These are phyloP conservation scores for Notamacropus eugenii DNA, from an alignment of 2,797 vertebrate genomes.

Conservation along the genomic window DNA sequence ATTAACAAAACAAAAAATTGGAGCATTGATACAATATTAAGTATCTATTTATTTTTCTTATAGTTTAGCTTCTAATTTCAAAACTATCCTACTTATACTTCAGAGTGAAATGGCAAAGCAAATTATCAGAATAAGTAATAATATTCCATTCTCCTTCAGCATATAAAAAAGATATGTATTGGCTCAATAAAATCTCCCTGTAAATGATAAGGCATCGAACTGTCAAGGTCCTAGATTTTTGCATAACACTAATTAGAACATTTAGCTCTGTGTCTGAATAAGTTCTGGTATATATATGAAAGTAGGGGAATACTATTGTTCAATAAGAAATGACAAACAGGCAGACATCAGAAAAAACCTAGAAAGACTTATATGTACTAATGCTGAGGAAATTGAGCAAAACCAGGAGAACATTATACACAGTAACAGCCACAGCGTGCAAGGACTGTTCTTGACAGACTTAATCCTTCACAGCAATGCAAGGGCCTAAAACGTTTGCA, in stretches of 20 bases:
- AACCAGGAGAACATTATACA: no score
- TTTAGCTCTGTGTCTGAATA: not conserved
- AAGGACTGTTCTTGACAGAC: no score
- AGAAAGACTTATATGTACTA: no score
- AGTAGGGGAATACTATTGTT: no score
- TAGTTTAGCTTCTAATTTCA: not conserved
- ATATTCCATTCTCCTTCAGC: not conserved
- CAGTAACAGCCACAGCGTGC: no score
- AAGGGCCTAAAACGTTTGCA: no score
- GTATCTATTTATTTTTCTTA: not conserved
- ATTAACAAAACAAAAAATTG: not conserved
- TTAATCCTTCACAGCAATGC: no score
- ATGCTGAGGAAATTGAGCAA: no score
- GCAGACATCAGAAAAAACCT: no score
- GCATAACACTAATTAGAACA: not conserved
- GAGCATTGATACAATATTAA: not conserved
- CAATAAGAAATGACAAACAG: no score
- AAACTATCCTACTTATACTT: not conserved
- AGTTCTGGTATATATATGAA: no score
- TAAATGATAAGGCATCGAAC: not conserved
- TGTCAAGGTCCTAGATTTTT: not conserved
- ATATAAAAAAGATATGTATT: not conserved
- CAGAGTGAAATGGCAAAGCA: not conserved
- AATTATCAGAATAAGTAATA: not conserved
- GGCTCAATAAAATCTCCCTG: not conserved